These are phyloP conservation scores for Scrobipalpa atriplicella DNA, from an alignment of 2,888 invertebrate species.

Conservation along the genomic window DNA sequence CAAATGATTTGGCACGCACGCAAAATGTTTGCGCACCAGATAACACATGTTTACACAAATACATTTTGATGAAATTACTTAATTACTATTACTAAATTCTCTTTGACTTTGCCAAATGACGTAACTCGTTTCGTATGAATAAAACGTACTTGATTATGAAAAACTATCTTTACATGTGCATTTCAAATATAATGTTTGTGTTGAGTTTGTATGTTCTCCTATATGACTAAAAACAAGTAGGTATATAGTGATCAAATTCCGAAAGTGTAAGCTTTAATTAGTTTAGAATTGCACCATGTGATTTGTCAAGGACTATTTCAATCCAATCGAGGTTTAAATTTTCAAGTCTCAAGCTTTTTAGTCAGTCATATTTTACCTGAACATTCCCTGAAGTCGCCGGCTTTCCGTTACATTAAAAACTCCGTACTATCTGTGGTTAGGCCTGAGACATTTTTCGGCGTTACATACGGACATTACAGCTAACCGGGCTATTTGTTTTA, in stretches of 20 bases:
- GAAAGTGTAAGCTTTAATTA: too few relatives aligned
- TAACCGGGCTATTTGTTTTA: constrained; percentile 42
- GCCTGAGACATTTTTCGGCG: constrained; percentile 39
- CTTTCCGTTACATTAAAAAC: not conserved
- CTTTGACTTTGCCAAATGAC: not conserved
- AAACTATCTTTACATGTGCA: too few relatives aligned
- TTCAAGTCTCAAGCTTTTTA: not conserved
- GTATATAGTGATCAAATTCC: too few relatives aligned
- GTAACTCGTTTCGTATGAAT: too few relatives aligned
- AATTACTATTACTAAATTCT: not conserved
- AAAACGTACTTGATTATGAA: too few relatives aligned
- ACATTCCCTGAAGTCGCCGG: too few relatives aligned
- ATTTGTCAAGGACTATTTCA: not conserved
- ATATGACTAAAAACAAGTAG: too few relatives aligned
- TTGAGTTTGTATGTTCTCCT: too few relatives aligned
- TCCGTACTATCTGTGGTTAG: not conserved
- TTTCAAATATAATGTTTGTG: too few relatives aligned
- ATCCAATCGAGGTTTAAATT: too few relatives aligned
- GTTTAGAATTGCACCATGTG: too few relatives aligned
- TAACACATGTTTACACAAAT: not conserved
- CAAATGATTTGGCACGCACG: not conserved
- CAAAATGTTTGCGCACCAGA: not conserved
- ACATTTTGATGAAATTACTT: not conserved
- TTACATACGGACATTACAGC: constrained; percentile 35
- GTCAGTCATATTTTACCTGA: not conserved